Conservation (phyloP, 2,797 vertebrate species). For the Avahi laniger region DNA sequence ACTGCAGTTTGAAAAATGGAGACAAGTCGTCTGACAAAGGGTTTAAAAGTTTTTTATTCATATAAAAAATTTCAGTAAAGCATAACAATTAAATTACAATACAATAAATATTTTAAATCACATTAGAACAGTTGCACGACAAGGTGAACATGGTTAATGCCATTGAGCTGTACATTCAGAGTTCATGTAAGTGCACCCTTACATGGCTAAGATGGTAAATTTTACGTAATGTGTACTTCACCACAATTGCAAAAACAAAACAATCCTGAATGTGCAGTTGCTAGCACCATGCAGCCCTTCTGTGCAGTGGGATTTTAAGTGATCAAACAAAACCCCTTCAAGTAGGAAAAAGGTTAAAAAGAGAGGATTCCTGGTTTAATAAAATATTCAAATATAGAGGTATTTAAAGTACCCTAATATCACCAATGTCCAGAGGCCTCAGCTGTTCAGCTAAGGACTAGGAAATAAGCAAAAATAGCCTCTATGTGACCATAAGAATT, state of each 20-base stretch:
- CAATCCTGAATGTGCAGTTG: neutral
- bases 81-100: neutral
- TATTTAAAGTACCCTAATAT: slow-evolving; percentile 10
- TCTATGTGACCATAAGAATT: slow-evolving; percentile 28
- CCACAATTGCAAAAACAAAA: neutral
- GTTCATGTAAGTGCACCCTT: neutral
- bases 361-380: neutral
- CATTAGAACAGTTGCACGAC: neutral
- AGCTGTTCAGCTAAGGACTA: neutral
- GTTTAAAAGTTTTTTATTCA: neutral
- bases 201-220: neutral
- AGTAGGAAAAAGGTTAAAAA: neutral
- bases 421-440: neutral
- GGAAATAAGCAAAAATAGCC: slow-evolving; percentile 37
- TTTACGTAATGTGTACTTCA: neutral
- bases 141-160: neutral
- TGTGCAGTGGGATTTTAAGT: neutral
- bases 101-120: slow-evolving; percentile 16
- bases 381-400: neutral
- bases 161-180: neutral
- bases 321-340: neutral
- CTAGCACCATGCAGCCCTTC: neutral
- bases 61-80: neutral
- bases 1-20: neutral
- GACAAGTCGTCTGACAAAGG: neutral